phyloP scores from a whole-genome alignment of 2,888 invertebrate species.

The Ormyrus thymus region DNA sequence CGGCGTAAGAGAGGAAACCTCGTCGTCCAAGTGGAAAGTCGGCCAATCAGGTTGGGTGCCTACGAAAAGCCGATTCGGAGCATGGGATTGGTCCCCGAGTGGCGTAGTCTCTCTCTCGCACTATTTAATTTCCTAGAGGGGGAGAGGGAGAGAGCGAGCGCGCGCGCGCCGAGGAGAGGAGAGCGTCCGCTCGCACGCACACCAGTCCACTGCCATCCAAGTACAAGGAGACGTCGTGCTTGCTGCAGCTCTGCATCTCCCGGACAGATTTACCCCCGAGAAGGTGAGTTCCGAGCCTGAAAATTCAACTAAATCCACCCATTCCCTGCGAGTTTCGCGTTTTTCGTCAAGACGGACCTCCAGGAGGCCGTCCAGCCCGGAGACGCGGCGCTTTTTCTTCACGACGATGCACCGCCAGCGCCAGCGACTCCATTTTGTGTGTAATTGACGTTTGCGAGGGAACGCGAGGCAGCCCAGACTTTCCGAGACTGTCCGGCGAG shows the following conservation, averaged over 20 bases:
- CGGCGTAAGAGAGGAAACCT: conserved; percentile 16
- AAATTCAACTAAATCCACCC: neutral
- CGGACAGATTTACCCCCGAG: conserved; percentile 32
- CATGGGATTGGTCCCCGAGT: conserved; percentile 30
- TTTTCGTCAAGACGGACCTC: conserved; percentile 8
- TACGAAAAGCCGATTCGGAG: conserved; percentile 28
- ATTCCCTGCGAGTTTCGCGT: neutral
- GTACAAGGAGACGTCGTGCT: conserved; percentile 65
- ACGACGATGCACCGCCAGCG: conserved; percentile 58
- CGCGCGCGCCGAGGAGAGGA: neutral
- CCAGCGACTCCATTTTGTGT: conserved; percentile 61
- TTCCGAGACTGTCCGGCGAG: neutral
- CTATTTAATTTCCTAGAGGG: conserved; percentile 64
- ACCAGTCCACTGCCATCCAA: conserved; percentile 71
- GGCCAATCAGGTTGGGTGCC: conserved; percentile 39
- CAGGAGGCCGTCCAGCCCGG: no score
- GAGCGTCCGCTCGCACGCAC: conserved; percentile 29
- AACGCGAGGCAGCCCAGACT: conserved; percentile 38
- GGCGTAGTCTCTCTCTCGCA: conserved; percentile 41
- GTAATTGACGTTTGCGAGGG: conserved; percentile 62
- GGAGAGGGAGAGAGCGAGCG: conserved; percentile 35
- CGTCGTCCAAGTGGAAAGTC: conserved; percentile 28
- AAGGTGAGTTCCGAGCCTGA: conserved; percentile 55
- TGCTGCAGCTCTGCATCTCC: conserved; percentile 55
- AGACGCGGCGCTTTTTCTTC: neutral